Base-by-base conservation (phyloP, 2,888 invertebrate species). In the Epirrita christyi region DNA sequence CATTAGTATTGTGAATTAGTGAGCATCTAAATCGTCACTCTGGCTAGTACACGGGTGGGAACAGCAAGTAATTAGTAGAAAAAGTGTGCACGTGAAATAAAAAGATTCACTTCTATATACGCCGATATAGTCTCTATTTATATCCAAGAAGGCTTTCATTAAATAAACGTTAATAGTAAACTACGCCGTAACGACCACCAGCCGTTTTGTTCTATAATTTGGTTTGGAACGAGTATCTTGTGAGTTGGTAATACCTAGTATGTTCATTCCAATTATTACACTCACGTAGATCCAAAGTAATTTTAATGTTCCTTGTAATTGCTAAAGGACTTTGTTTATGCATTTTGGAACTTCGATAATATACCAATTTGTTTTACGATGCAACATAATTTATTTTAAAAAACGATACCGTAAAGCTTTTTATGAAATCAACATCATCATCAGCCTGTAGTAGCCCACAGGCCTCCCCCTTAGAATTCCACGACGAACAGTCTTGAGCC, bases 141-240 rank as follows among this genome's bases (percentile, higher is more conserved):
- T 29, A 13, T 13, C 10, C 5, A 10, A 37, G 21, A 41, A 53
- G 32, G 13, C 51, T 40, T 52, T 45, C 52, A 52, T 52, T 52
- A 40, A 38, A 45, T 52, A 32, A 46, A 46, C 46, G 32, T 41
- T 32, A 40, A 28, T 28, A 49, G 1, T 41, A 40, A 49, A 49
- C 40, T 41, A 41, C 41, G 41, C 15, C n/a, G 10, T 43, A 34
- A 44, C 45, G 29, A 11, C 9, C 45, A 11, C 27, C 28, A 6
- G 5, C 9, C 11, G 49, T 6, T 38, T 41, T 46, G 34, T 46
- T 32, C 29, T 53, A 40, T 53, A 32, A 53, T 53, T 45, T 14
- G 7, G 44, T 51, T 15, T 29, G 48, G n/a, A 9, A 21, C 21
- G 21, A 32, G 32, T 32, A 32, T 49, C 40, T 40, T 14, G 14